A percentile compares a stretch with the other conserved stretches of the same genome.
These are phyloP conservation scores for Conomelus anceps DNA, from an alignment of 2,888 invertebrate genomes.

Conservation along the genomic window DNA sequence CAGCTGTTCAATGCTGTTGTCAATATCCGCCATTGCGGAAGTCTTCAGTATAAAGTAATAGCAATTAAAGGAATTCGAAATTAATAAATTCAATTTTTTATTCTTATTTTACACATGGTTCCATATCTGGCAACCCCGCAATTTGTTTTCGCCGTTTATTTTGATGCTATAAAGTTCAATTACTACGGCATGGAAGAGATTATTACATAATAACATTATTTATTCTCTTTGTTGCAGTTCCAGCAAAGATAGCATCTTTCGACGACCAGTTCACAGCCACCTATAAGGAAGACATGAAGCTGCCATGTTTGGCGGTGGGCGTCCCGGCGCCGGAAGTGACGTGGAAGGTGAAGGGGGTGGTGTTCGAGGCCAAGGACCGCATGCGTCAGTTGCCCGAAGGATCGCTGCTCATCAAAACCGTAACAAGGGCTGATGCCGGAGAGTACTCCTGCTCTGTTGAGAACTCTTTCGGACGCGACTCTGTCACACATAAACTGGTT, in stretches of 20 bases:
- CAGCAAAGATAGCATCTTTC: slow-evolving; percentile 91
- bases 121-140: no score
- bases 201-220: no score
- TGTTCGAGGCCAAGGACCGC: slow-evolving; percentile 72
- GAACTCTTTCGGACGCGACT: slow-evolving; percentile 87
- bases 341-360: slow-evolving; percentile 79
- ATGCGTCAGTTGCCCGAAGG: slow-evolving; percentile 82
- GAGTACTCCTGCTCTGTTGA: slow-evolving; percentile 91
- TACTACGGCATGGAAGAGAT: no score
- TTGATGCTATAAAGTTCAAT: background rate
- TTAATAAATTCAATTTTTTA: no score
- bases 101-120: no score
- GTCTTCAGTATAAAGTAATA: no score
- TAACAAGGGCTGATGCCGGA: slow-evolving; percentile 83
- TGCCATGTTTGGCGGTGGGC: slow-evolving; percentile 88
- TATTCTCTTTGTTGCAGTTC: slow-evolving; percentile 56
- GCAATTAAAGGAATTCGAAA: no score
- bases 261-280: slow-evolving; percentile 88
- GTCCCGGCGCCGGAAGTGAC: slow-evolving; percentile 82
- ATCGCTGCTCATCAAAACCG: slow-evolving; percentile 81
- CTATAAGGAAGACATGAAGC: slow-evolving; percentile 83
- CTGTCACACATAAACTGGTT: slow-evolving; percentile 80
- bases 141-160: no score
- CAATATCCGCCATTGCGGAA: no score
- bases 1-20: no score